These are phyloP conservation scores for Gerris buenoi DNA, from an alignment of 1,140 invertebrate species.

Conservation along the genomic window DNA sequence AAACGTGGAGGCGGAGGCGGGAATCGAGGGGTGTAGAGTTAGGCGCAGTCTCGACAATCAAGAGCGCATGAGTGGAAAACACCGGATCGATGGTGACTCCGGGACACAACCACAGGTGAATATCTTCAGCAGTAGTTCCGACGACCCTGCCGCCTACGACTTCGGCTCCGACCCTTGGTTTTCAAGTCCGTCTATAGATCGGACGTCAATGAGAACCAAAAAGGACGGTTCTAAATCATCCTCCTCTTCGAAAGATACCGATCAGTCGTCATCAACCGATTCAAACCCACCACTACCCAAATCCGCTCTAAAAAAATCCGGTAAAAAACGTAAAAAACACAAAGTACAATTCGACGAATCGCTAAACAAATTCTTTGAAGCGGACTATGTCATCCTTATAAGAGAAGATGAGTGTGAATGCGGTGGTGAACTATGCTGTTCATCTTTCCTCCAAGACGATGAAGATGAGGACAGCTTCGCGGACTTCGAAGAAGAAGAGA, in stretches of 20 bases:
- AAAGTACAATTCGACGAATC: constrained; percentile 73
- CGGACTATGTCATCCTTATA: constrained; percentile 72
- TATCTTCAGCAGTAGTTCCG: constrained; percentile 2
- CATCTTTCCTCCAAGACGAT: constrained; percentile 19
- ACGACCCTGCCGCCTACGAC: not conserved
- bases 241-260: not conserved
- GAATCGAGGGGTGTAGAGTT: not conserved
- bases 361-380: constrained; percentile 71
- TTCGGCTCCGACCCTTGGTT: not conserved
- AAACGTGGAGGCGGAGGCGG: too few species aligned
- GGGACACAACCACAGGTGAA: too few species aligned
- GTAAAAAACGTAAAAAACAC: constrained; percentile 38
- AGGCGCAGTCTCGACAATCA: not conserved
- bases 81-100: not conserved
- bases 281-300: constrained; percentile 23
- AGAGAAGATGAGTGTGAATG: constrained; percentile 66
- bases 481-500: constrained; percentile 29
- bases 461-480: constrained; percentile 20
- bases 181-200: too few species aligned
- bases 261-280: not conserved
- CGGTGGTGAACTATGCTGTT: constrained; percentile 41
- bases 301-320: constrained; percentile 38
- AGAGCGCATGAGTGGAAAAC: not conserved
- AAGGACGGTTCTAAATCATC: too few species aligned
- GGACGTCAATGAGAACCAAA: not conserved